Evolutionary conservation across 2,888 invertebrate genomes (phyloP).

Genomic region (Keiferia lycopersicella): DNA sequence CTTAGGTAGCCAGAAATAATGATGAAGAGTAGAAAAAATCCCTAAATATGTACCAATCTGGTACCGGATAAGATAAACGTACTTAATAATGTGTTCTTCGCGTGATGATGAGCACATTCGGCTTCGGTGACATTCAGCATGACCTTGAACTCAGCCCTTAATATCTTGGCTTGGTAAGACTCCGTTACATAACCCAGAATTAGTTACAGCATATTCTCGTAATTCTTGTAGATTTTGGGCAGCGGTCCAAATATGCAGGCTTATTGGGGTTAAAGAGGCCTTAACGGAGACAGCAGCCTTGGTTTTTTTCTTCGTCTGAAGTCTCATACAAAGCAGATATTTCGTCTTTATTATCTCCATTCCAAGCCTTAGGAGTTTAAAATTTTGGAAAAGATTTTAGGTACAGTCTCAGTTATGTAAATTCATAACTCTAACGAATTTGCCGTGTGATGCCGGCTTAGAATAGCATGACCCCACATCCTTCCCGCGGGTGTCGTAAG

Average conservation of each 20-base stretch:
- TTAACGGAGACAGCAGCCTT: slow-evolving; percentile 9
- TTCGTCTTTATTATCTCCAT: background rate
- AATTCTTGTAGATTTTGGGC: slow-evolving; percentile 14
- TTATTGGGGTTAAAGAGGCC: slow-evolving; percentile 14
- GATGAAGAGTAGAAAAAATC: background rate
- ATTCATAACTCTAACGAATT: too few relatives aligned
- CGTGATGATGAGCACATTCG: slow-evolving; percentile 12
- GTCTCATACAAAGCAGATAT: background rate
- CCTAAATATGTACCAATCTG: background rate
- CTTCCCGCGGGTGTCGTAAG: too few relatives aligned
- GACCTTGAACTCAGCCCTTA: slow-evolving; percentile 19
- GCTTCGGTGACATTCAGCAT: background rate
- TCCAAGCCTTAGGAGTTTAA: too few relatives aligned
- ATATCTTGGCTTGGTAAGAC: slow-evolving; percentile 16
- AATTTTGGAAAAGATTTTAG: too few relatives aligned
- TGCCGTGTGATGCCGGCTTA: too few relatives aligned
- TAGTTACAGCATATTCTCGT: slow-evolving; percentile 7
- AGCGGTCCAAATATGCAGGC: slow-evolving; percentile 13
- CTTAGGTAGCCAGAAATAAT: too few relatives aligned
- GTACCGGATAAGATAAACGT: background rate
- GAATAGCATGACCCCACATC: too few relatives aligned
- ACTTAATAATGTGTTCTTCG: slow-evolving; percentile 6
- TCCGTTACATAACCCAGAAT: slow-evolving; percentile 5
- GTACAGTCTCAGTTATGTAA: too few relatives aligned
- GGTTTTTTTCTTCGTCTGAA: background rate